phyloP scores from a whole-genome alignment of 2,888 invertebrate genomes.

The Acleris laterana region DNA sequence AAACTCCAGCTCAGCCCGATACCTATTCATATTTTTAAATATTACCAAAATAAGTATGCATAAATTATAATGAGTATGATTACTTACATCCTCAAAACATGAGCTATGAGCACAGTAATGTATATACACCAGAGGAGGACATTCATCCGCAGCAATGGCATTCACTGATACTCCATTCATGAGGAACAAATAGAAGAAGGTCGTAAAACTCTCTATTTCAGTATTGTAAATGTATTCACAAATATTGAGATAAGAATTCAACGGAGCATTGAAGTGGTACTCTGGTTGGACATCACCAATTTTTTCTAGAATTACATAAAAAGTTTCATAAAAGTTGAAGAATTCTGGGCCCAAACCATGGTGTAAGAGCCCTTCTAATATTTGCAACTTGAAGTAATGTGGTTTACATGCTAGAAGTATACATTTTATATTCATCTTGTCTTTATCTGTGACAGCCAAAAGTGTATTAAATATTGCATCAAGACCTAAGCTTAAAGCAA shows the following conservation, averaged over 20 bases:
- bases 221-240: conserved; percentile 72
- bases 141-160: conserved; percentile 65
- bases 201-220: conserved; percentile 63
- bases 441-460: conserved; percentile 57
- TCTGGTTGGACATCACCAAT: conserved; percentile 56
- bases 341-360: conserved; percentile 71
- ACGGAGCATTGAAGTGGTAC: conserved; percentile 65
- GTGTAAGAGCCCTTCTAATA: conserved; percentile 65
- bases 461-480: conserved; percentile 62
- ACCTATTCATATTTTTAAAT: no score
- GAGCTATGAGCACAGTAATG: conserved; percentile 63
- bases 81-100: conserved; percentile 71
- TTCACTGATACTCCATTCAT: conserved; percentile 71
- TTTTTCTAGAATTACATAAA: conserved; percentile 56
- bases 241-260: conserved; percentile 71
- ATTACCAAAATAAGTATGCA: no score
- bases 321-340: conserved; percentile 65
- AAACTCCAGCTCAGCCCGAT: no score
- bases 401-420: conserved; percentile 72
- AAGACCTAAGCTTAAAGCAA: conserved; percentile 63
- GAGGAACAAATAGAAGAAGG: conserved; percentile 70
- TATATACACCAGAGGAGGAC: conserved; percentile 75
- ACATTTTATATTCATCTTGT: conserved; percentile 62
- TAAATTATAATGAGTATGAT: background rate
- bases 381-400: conserved; percentile 71